Base-by-base conservation (phyloP, 2,888 invertebrate species). In the Idaea dimidiata region DNA sequence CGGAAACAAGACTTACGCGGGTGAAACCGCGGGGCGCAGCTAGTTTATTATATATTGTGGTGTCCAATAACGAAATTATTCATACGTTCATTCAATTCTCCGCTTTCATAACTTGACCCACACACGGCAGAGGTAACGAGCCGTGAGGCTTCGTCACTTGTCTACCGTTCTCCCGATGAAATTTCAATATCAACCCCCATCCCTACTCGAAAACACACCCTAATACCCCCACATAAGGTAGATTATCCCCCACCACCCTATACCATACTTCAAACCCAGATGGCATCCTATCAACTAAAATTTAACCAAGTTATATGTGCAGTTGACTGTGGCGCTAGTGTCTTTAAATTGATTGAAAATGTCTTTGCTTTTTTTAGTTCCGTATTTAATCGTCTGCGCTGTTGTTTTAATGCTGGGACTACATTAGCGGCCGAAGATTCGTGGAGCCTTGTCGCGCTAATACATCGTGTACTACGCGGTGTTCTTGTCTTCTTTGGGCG, bases 131-230 rank as follows among this genome's bases (percentile, higher is more conserved):
- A 76, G 70, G 79, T 81, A 81, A 80, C 81, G 79, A 83, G 77
- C 69, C 79, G 77, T 78, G 68, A 80, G 75, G 69, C 76, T 65
- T 63, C 73, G 80, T 79, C 84, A 82, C 79, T 79, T 81, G 75
- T 78, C 77, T 74, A 56, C 68, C 72, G 68, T 70, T 61, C 73
- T 73, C 75, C 67, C 80, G 72, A 79, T 79, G 79, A 78, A 83
- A 82, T 82, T 82, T 82, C 84, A 81, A 84, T 82, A 81, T 70
- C 72, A 67, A 65, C 68, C 63, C 64, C 54, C 60, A 64, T 59
- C 60, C 53, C 16, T 65, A 68, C 53, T 6, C 55, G 2, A 76
- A 72, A 72, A 57, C 58, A 31, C 24, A 72, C 72, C 60, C 58
- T 70, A 72, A n/a, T 0, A 0, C 0, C 0, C 0, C 4, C n/a